Base-by-base conservation (phyloP, 2,888 invertebrate genomes). In the Panzeria rudis region DNA sequence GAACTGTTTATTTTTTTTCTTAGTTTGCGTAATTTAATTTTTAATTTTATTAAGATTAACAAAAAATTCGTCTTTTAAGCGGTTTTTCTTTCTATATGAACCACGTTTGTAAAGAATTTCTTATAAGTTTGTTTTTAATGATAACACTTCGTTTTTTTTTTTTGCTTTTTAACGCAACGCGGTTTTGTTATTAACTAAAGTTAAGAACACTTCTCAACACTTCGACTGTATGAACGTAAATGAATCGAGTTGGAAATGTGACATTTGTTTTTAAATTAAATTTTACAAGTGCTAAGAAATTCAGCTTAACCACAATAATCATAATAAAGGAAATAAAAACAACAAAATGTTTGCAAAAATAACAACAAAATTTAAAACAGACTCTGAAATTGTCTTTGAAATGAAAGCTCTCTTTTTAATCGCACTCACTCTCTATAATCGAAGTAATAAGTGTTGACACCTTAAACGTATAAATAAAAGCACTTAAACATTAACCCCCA, bases 161-260 rank as follows among this genome's bases (percentile, higher is more conserved):
- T 56, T 50, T 61, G 38, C 11, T 20, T 50, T 68, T 66, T 32
- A 62, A 77, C 56, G 76, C 68, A 54, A 80, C 50, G 81, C 73
- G 71, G 41, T 23, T 80, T 83, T 44, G 20, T 56, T 29, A n/a
- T 52, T 66, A 41, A 41, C 20, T 78, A 66, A 69, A 75, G 85
- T 82, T 82, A 75, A 85, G 85, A 85, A 85, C 78, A 85, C 85
- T 89, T 91, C 90, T 91, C 88, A 90, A 91, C 90, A 89, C 90
- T 90, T 90, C 88, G 89, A 89, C 88, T 88, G 89, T 89, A 87
- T 88, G 89, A 90, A 89, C 89, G 89, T 88, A 88, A 89, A 89
- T 91, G 92, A 91, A 83, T 79, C 47, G 59, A 50, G 35, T 35
- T 35, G 20, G 17, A 66, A 82, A 75, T 64, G 20, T 82, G 64